Evolutionary conservation across 2,113 vertebrate genomes (phyloP), one percentile per base, ranked within the genome.

Genomic region (Vimba vimba): DNA sequence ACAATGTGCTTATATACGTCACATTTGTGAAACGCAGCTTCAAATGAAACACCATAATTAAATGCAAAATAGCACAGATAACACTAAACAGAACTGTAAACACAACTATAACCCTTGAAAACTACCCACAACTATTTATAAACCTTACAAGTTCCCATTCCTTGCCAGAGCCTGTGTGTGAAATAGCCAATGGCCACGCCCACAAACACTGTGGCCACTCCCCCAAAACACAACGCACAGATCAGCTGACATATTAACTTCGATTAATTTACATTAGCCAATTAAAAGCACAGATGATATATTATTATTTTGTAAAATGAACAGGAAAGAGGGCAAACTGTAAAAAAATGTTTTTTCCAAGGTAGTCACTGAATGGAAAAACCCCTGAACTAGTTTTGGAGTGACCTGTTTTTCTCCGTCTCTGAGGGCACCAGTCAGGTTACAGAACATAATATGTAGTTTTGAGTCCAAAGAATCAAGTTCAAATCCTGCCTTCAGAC

Each of bases 351-450:
- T 55, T 55, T 50, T 17, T 27, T 30, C 50, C 50, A 77, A 77
- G 25, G 25, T 55, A 27, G n/a, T 55, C 15, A 23, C 62, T 30
- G 62, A 82, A 82, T 66, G 25, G 45, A 68, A 82, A 45, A 82
- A 68, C 17, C 43, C 43, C 15, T 82, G 45, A 82, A 52, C 62
- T 45, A 52, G 45, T 77, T 69, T 69, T 50, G 17, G 62, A 69
- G 9, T 69, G 62, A 82, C 79, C 79, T 69, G 45, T 50, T 82
- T 82, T 82, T 82, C 45, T n/a, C 27, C 36, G 25, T 52, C 62
- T 82, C 47, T 69, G 47, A 52, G 36, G 36, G 79, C 79, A 82
- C 12, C 12, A 27, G 36, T 30, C 59, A 81, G 60, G 39, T 43
- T 27, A 50, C 25, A 19, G 43, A 66, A 47, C 39, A 62, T 45